phyloP scores from a whole-genome alignment of 1,140 invertebrate species.

The Caenorhabditis inopinata region DNA sequence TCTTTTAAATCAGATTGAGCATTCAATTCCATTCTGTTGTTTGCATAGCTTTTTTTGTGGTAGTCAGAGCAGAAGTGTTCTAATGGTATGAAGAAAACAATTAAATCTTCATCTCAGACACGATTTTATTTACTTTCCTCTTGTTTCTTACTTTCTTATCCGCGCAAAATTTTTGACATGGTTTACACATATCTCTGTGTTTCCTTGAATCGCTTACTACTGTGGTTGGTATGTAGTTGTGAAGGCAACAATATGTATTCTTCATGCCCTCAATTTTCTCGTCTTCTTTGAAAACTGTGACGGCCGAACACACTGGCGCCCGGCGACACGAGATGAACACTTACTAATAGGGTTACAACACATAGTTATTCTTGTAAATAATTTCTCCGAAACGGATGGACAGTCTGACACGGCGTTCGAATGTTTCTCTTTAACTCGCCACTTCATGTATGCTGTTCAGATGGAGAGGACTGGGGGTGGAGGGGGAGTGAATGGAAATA shows the following conservation, averaged over 20 bases:
- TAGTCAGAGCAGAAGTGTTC: too few species aligned
- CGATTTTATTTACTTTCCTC: background rate
- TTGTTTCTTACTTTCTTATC: background rate
- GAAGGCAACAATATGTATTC: conserved; percentile 16
- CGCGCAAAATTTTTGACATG: conserved; percentile 3
- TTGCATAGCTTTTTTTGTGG: too few species aligned
- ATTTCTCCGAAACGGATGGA: conserved; percentile 28
- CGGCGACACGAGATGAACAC: background rate
- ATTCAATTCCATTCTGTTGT: too few species aligned
- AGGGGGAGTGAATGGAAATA: too few species aligned
- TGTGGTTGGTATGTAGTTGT: background rate
- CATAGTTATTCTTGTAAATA: conserved; percentile 26
- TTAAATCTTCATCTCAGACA: too few species aligned
- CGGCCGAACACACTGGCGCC: background rate
- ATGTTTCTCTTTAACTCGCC: background rate
- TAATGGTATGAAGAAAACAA: too few species aligned
- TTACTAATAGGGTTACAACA: conserved; percentile 33
- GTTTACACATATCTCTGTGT: background rate
- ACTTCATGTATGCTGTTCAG: too few species aligned
- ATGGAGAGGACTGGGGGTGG: too few species aligned
- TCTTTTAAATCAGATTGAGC: too few species aligned
- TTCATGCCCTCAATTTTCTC: conserved; percentile 23
- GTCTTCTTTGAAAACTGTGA: conserved; percentile 6
- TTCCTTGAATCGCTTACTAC: background rate
- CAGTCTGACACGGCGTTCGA: background rate